Percentiles rank a stretch among this genome's conserved stretches.
Conservation (phyloP, 2,113 vertebrate genomes). For the Neolamprologus ventralis region DNA sequence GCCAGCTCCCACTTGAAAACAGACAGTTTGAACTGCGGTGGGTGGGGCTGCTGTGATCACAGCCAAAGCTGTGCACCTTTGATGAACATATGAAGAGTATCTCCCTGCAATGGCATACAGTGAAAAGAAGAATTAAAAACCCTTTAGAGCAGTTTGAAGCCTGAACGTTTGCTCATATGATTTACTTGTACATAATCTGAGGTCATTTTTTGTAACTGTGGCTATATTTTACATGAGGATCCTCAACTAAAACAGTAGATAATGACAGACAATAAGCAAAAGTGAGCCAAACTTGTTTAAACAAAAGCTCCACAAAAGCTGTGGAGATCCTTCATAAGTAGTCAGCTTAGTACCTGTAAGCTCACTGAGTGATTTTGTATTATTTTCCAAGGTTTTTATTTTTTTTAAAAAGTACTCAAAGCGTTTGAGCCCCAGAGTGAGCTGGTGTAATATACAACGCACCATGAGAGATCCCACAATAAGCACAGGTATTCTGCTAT, state of each 20-base stretch:
- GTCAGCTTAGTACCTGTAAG: background rate
- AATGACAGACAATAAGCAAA: background rate
- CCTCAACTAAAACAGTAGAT: background rate
- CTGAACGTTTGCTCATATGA: background rate
- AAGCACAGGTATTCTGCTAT: background rate
- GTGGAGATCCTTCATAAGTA: background rate
- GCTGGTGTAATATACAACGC: background rate
- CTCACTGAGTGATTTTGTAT: constrained; percentile 2
- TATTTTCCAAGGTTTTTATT: constrained; percentile 7
- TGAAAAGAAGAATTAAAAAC: background rate
- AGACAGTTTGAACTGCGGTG: background rate
- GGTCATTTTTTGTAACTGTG: background rate
- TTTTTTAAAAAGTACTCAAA: background rate
- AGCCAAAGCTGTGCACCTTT: background rate
- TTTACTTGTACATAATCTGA: background rate
- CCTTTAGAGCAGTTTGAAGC: background rate
- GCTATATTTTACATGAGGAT: background rate
- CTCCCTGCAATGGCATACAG: background rate
- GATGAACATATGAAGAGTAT: background rate
- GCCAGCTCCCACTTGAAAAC: background rate
- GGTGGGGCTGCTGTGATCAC: background rate
- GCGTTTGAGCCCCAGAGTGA: constrained; percentile 3
- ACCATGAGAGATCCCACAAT: background rate
- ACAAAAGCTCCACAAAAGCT: background rate
- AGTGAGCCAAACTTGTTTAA: background rate